These are phyloP conservation scores for Dendrolimus pini DNA, from an alignment of 2,888 invertebrate species.

Conservation along the genomic window DNA sequence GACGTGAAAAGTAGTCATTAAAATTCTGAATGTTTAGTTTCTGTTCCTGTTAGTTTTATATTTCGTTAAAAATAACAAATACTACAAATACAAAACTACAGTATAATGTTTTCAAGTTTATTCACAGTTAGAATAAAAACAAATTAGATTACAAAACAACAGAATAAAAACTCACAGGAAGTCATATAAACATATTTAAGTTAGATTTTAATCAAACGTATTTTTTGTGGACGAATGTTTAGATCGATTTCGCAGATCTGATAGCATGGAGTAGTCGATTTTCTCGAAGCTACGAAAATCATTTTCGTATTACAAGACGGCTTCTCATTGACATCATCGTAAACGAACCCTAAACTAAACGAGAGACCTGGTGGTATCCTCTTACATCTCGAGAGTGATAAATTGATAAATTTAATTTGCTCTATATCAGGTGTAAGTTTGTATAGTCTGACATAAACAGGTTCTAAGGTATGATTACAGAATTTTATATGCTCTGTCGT, in stretches of 20 bases:
- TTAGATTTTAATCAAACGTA: slow-evolving; percentile 14
- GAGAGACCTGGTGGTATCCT: slow-evolving; percentile 60
- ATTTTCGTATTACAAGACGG: slow-evolving; percentile 43
- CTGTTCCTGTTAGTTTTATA: no score
- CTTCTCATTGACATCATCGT: slow-evolving; percentile 55
- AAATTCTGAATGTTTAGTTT: no score
- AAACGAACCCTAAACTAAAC: slow-evolving; percentile 50
- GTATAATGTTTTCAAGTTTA: no score
- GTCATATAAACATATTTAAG: no score
- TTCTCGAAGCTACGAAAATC: slow-evolving; percentile 59
- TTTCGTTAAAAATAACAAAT: no score
- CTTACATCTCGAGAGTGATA: slow-evolving; percentile 46
- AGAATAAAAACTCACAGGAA: no score
- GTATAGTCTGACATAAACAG: slow-evolving; percentile 56
- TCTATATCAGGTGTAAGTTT: slow-evolving; percentile 56
- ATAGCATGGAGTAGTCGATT: slow-evolving; percentile 59
- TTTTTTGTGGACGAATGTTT: slow-evolving; percentile 39
- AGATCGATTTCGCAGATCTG: slow-evolving; percentile 64
- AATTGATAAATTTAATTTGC: slow-evolving; percentile 54
- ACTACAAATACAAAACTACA: no score
- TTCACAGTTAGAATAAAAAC: no score
- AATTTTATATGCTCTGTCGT: slow-evolving; percentile 53
- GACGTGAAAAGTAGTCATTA: no score
- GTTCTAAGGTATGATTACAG: slow-evolving; percentile 50
- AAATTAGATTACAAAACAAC: no score